Evolutionary conservation across 2,113 vertebrate genomes (phyloP).

Genomic region (Prochilodus magdalenae): DNA sequence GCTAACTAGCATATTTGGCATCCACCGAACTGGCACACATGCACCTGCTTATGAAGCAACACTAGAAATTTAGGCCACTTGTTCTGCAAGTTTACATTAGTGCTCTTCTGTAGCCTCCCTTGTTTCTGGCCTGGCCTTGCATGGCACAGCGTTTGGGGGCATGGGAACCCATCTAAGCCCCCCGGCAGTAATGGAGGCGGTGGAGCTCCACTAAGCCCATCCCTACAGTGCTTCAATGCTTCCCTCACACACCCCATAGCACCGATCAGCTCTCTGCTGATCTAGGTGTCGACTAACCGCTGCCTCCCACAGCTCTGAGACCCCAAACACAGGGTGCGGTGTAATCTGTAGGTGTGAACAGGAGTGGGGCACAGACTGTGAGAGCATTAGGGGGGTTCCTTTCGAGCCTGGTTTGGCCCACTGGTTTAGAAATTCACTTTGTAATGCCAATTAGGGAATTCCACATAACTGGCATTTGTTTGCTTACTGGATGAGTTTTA

Average conservation of each 20-base stretch:
- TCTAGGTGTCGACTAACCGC: slow-evolving; percentile 54
- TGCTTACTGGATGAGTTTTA: too few relatives aligned
- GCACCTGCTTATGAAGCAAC: too few relatives aligned
- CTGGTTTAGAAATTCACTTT: background rate
- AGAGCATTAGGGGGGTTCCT: background rate
- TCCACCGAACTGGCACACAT: too few relatives aligned
- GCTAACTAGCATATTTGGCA: too few relatives aligned
- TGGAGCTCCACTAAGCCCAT: slow-evolving; percentile 35
- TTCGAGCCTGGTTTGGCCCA: background rate
- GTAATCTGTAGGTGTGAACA: slow-evolving; percentile 47
- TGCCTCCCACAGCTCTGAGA: slow-evolving; percentile 51
- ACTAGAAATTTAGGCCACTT: too few relatives aligned
- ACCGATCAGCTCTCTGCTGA: slow-evolving; percentile 58
- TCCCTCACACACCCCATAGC: slow-evolving; percentile 31
- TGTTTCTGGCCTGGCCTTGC: background rate
- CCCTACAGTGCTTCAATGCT: slow-evolving; percentile 35
- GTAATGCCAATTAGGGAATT: background rate
- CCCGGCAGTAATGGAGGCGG: slow-evolving; percentile 15
- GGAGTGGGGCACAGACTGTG: background rate
- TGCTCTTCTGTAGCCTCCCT: background rate
- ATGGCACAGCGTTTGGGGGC: slow-evolving; percentile 40
- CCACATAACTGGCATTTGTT: too few relatives aligned
- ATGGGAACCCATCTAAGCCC: slow-evolving; percentile 65
- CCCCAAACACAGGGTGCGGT: slow-evolving; percentile 33
- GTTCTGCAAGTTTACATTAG: too few relatives aligned